Base-by-base conservation (phyloP, 2,797 vertebrate genomes). In the Phataginus tetradactyla region DNA sequence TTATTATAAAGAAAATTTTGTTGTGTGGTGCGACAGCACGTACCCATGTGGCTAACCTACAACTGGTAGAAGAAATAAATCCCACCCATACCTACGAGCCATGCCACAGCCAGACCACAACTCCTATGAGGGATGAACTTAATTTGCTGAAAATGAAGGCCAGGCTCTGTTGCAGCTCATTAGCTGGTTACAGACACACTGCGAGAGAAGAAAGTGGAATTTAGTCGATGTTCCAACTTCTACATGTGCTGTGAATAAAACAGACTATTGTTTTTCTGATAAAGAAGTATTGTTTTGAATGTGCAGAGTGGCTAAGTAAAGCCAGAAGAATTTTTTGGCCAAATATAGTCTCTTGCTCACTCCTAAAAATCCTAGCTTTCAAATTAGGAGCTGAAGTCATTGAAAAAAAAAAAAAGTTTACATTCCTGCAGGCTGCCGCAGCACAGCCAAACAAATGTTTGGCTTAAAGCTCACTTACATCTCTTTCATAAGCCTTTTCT, bases 341-440 rank as follows among this genome's bases (percentile, higher is more conserved):
- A 99, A 99, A 99, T 99, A 99, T 99, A 99, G 99, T 98, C 98
- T 98, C 98, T 97, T 98, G 98, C 96, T 98, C 95, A 97, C 95
- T 98, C 96, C 97, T 98, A 98, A 98, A 98, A 98, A 97, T 98
- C 98, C 93, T 97, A 98, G 97, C 96, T 98, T 98, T 99, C 98
- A 98, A 98, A 98, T 98, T 98, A 98, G 98, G 97, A 98, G 91
- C 96, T 98, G 98, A 98, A 98, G 98, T 98, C 94, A 98, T 96
- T 98, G 98, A 98, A 98, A 97, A 95, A 98, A 98, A 98, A 97
- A 98, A 98, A 98, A 98, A 97, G 98, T 98, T 98, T 98, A 98
- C 98, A 99, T 99, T 98, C 98, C 98, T 98, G 64, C 83, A 98
- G 98, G 91, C 92, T 96, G 96, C 98, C 98, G 96, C 98, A 98